Evolutionary conservation across 92 coral and sea anemone genomes (phyloP).

Genomic region (Umimayanthus kanabou): DNA sequence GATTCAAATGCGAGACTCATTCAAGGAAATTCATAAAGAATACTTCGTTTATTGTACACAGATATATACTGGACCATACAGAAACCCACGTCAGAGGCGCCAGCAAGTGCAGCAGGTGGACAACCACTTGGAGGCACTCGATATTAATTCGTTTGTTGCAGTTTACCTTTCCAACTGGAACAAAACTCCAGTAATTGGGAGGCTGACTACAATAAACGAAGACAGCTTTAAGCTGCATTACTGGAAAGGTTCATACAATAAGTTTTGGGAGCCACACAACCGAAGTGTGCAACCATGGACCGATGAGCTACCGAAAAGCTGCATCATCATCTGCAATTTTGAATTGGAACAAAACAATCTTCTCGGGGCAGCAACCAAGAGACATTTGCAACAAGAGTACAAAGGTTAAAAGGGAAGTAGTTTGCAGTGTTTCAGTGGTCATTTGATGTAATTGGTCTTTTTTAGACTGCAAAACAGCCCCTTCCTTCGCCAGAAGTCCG

Average conservation of each 20-base stretch:
- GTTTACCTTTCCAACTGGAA: constrained; percentile 24
- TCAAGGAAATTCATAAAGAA: no score
- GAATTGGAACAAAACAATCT: background rate
- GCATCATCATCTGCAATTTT: constrained; percentile 41
- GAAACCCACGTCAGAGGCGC: background rate
- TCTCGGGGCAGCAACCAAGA: constrained; percentile 13
- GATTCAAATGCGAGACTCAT: no score
- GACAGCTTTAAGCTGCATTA: background rate
- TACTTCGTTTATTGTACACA: background rate
- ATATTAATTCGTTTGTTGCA: constrained; percentile 13
- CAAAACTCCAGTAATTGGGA: constrained; percentile 35
- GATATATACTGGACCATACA: constrained; percentile 43
- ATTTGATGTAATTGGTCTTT: no score
- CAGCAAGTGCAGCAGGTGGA: background rate
- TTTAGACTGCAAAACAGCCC: no score
- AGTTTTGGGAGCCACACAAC: constrained; percentile 31
- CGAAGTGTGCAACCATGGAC: constrained; percentile 2
- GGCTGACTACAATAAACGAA: background rate
- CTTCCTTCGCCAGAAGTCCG: no score
- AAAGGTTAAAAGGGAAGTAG: background rate
- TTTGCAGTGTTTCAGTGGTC: background rate
- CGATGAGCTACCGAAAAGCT: constrained; percentile 11
- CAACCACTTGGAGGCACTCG: constrained; percentile 1
- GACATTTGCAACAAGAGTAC: background rate
- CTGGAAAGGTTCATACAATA: constrained; percentile 42